These are phyloP conservation scores for Syrmaticus mikado DNA, from an alignment of 2,113 vertebrate species.

Conservation along the genomic window DNA sequence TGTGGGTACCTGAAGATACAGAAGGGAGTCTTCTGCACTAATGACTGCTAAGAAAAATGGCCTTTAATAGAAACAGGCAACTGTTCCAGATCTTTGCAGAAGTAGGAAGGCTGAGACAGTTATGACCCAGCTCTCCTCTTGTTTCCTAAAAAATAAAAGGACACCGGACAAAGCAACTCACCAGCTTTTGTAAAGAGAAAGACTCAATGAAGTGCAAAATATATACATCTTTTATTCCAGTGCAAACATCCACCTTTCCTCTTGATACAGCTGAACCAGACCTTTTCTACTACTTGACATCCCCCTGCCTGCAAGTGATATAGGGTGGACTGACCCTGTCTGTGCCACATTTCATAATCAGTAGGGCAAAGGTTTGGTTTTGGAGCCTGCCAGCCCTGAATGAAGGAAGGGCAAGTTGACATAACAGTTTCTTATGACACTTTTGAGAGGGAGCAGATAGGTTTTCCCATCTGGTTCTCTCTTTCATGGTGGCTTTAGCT, in stretches of 20 bases:
- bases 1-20: background rate
- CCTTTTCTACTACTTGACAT: background rate
- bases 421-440: background rate
- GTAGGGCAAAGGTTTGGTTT: background rate
- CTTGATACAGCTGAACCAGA: background rate
- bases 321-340: background rate
- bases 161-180: background rate
- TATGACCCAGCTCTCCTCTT: background rate
- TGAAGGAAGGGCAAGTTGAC: background rate
- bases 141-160: background rate
- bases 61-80: background rate
- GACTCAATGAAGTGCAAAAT: background rate
- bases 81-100: background rate
- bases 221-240: background rate
- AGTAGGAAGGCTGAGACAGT: background rate
- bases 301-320: background rate
- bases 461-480: background rate
- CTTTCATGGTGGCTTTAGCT: background rate
- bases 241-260: background rate
- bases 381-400: background rate
- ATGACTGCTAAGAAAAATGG: background rate
- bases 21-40: background rate
- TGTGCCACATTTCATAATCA: background rate
- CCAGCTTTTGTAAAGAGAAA: background rate
- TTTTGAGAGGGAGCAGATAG: background rate